Evolutionary conservation across 2,113 vertebrate genomes (phyloP), one percentile per base, ranked within the genome.

Genomic region (Spilogale gracilis): DNA sequence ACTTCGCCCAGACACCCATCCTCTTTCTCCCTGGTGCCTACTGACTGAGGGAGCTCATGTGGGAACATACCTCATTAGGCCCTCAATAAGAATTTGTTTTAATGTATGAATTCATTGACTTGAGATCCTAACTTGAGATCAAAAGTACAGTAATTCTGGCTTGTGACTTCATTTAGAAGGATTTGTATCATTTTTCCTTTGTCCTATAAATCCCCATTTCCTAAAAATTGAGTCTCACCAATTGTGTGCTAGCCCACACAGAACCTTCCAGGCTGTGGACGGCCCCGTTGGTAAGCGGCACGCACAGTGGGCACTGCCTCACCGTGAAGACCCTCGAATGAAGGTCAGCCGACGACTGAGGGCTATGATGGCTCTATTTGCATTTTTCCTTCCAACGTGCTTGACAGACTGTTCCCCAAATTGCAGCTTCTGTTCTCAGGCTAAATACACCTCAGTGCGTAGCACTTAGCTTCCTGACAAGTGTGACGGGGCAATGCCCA

Each of bases 401-500:
- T 95, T 92, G 94, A 90, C 69, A 80, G 38, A 80, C 0, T 8
- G 11, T 2, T 88, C 89, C 58, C 95, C 88, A 65, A 38, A 85
- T 13, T 0, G 69, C 63, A 94, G 63, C 95, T 96, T 95, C 92
- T 97, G 60, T 97, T 98, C 84, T 95, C 80, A 48, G 80, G 30
- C 89, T 94, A 67, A 96, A 90, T 54, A 80, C 48, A 30, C 45
- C 69, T 69, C 65, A 3, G 16, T 86, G 63, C 94, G 96, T 50
- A 8, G 87, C 32, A 45, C 6, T 48, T 5, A n/a, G 21, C 56
- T 50, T 20, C 23, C 0, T 56, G 12, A 69, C 27, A 85, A 8
- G 87, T 27, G n/a, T 10, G 18, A 5, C 12, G 20, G 65, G 82
- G 18, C 32, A 2, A 4, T 73, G 80, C 38, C 5, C 67, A 74